Evolutionary conservation across 2,888 invertebrate genomes (phyloP).

Genomic region (Limnephilus marmoratus): DNA sequence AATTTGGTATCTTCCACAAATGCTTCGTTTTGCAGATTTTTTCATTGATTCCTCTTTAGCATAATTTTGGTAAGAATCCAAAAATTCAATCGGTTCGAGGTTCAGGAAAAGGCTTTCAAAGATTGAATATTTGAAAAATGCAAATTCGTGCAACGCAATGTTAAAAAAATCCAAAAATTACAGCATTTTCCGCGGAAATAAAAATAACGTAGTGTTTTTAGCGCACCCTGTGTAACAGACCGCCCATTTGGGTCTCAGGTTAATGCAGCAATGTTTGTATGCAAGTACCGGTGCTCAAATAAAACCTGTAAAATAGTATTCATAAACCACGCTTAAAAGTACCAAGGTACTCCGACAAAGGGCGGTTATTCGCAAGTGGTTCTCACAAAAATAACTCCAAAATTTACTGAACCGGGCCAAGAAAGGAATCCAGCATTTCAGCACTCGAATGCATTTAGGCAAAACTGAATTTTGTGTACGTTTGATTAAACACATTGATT

Average conservation of each 20-base stretch:
- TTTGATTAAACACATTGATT: no score
- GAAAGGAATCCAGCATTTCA: background rate
- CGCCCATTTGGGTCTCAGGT: conserved; percentile 35
- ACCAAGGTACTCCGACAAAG: background rate
- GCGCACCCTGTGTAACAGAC: conserved; percentile 26
- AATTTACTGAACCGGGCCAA: background rate
- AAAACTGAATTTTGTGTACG: no score
- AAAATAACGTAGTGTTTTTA: background rate
- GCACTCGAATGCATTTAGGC: no score
- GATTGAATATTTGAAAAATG: background rate
- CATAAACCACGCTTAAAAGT: conserved; percentile 33
- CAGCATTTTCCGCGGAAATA: conserved; percentile 5
- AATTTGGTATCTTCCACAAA: no score
- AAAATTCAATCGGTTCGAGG: no score
- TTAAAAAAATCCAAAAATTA: background rate
- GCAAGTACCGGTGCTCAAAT: conserved; percentile 40
- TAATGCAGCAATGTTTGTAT: conserved; percentile 42
- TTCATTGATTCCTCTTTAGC: no score
- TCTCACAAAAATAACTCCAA: background rate
- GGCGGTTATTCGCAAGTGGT: background rate
- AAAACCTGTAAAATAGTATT: conserved; percentile 35
- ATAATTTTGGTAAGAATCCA: no score
- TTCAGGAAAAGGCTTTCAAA: no score
- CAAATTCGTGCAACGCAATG: background rate
- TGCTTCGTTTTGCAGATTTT: no score